Conservation (phyloP, 2,888 invertebrate species). For the Cerceris ruficornis region DNA sequence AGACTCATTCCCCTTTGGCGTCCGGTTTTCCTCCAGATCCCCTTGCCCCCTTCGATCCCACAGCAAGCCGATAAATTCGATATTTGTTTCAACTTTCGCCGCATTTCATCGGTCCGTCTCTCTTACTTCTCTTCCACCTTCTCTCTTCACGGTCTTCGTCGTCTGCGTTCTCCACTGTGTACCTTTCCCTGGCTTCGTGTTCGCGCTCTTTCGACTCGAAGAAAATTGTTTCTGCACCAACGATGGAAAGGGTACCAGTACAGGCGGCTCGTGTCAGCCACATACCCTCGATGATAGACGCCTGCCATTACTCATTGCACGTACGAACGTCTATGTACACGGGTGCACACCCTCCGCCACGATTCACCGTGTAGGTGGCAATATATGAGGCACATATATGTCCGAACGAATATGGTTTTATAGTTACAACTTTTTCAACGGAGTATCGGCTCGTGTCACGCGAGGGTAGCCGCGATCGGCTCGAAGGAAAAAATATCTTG, state of each 20-base stretch:
- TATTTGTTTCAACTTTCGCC: conserved; percentile 81
- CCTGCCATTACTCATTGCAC: conserved; percentile 71
- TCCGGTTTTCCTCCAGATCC: conserved; percentile 51
- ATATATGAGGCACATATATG: conserved; percentile 1
- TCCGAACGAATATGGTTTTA: conserved; percentile 8
- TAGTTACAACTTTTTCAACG: conserved; percentile 17
- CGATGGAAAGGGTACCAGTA: conserved; percentile 50
- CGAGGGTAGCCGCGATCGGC: neutral
- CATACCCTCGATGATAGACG: conserved; percentile 71
- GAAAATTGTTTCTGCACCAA: conserved; percentile 71
- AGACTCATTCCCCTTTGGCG: conserved; percentile 58
- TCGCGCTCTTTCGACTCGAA: conserved; percentile 41
- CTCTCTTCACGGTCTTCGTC: neutral
- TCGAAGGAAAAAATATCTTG: conserved; percentile 41
- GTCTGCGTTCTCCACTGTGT: neutral
- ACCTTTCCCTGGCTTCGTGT: neutral
- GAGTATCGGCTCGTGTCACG: conserved; percentile 5
- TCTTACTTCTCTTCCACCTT: neutral
- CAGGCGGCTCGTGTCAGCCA: conserved; percentile 63
- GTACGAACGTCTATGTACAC: conserved; percentile 55
- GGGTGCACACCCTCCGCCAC: conserved; percentile 33
- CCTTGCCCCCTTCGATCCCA: conserved; percentile 27
- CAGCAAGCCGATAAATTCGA: conserved; percentile 78
- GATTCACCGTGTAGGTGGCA: neutral
- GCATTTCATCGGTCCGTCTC: conserved; percentile 69